Conservation (phyloP, 2,797 vertebrate genomes). For the Perodicticus potto region DNA sequence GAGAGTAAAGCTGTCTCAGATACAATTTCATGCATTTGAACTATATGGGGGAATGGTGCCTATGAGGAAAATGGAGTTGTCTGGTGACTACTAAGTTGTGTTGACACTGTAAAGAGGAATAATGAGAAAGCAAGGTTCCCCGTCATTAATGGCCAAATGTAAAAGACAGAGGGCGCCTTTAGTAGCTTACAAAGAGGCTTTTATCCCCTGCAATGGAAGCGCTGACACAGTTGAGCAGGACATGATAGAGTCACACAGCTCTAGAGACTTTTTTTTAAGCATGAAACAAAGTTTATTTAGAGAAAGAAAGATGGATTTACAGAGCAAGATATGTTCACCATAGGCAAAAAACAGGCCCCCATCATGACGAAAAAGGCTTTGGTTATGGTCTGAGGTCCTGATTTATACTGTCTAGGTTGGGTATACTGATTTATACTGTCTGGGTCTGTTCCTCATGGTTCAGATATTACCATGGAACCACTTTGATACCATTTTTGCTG, state of each 20-base stretch:
- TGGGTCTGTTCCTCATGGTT: too few species aligned
- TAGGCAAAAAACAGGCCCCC: too few species aligned
- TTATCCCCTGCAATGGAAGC: conserved; percentile 12
- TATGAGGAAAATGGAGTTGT: not conserved
- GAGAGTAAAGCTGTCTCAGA: not conserved
- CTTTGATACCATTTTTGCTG: too few species aligned
- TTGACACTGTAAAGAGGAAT: not conserved
- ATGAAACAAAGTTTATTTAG: too few species aligned
- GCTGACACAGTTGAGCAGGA: conserved; percentile 1
- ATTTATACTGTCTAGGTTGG: too few species aligned
- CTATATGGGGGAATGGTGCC: not conserved
- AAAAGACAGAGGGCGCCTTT: conserved; percentile 47
- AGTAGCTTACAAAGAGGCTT: conserved; percentile 26
- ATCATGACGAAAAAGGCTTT: too few species aligned
- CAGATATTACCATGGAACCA: too few species aligned
- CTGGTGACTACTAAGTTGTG: not conserved
- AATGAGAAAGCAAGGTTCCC: not conserved
- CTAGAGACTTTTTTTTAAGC: not conserved
- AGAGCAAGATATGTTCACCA: too few species aligned
- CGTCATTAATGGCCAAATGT: conserved; percentile 3
- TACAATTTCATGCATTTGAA: conserved; percentile 24
- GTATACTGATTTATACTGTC: too few species aligned
- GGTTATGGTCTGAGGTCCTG: too few species aligned
- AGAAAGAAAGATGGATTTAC: too few species aligned
- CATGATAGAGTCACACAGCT: conserved; percentile 17